Evolutionary conservation across 2,888 invertebrate species (phyloP).

Genomic region (Idaea aversata): DNA sequence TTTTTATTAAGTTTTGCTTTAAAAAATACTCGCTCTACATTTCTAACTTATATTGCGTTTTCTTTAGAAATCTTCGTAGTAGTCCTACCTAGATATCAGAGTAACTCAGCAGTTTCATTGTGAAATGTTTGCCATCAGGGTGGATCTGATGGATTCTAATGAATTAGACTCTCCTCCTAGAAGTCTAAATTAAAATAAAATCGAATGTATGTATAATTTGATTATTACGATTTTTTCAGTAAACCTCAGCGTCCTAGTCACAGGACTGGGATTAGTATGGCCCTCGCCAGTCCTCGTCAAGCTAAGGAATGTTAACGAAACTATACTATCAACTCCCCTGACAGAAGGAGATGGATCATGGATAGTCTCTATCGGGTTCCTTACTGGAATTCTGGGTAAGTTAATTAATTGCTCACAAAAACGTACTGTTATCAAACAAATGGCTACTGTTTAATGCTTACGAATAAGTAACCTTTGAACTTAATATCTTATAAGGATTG

Average conservation of each 20-base stretch:
- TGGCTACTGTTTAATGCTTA: too few relatives aligned
- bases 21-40: background rate
- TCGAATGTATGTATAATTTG: background rate
- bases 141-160: too few relatives aligned
- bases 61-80: background rate
- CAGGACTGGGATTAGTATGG: conserved; percentile 38
- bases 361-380: conserved; percentile 39
- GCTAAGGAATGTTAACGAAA: conserved; percentile 30
- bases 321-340: conserved; percentile 31
- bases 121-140: background rate
- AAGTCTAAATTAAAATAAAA: background rate
- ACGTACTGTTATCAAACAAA: too few relatives aligned
- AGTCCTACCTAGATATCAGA: too few relatives aligned
- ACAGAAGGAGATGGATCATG: conserved; percentile 41
- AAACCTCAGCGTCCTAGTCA: conserved; percentile 25
- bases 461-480: too few relatives aligned
- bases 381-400: conserved; percentile 27
- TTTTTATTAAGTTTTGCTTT: too few relatives aligned
- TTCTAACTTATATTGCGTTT: background rate
- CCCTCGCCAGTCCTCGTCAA: conserved; percentile 48
- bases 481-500: too few relatives aligned
- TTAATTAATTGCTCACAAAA: background rate
- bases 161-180: too few relatives aligned
- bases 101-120: too few relatives aligned
- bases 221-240: conserved; percentile 21